Base-by-base conservation (phyloP, 2,888 invertebrate genomes). In the Meteorus cinctellus region DNA sequence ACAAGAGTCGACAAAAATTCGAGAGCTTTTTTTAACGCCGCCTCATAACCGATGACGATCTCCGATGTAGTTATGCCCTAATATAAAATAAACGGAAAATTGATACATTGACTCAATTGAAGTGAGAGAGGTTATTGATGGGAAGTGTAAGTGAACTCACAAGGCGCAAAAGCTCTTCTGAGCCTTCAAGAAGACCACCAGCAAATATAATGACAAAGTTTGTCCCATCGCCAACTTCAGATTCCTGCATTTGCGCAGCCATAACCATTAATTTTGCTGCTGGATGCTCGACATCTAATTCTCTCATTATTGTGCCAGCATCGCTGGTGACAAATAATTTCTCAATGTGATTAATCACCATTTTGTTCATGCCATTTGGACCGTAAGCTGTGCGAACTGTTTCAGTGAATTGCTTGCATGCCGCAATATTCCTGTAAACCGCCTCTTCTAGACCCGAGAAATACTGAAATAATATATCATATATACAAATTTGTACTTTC, bases 241-340 rank as follows among this genome's bases (percentile, higher is more conserved):
- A 94, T 90, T 99, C 99, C 91, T 99, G 99, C 96, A 98, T 99
- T 90, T 99, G 96, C 81, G 98, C 97, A 19, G 97, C 98, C 87
- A 98, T 91, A 2, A 99, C 97, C 92, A 99, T 95, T 80, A 99
- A 92, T 90, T 97, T 98, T 8, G 98, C 99, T 55, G 99, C 99
- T 55, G 99, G 99, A 90, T 99, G 99, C 89, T 99, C 98, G 34
- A 99, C 95, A 91, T 98, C 98, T 62, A 98, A 90, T 89, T 98
- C 98, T 80, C 96, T 93, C 83, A 99, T 96, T 79, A 99, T 99
- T 0, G 99, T 99, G 0, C 98, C 99, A 29, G 99, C 99, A 92
- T 99, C 99, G 89, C 97, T 99, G 0, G 99, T 99, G 4, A 99
- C 97, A 91, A 99, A 99, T 83, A 99, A 94, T 88, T 99, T 99